Evolutionary conservation across 2,113 vertebrate species (phyloP), one percentile per base, ranked within the genome.

Genomic region (Centropristis striata): DNA sequence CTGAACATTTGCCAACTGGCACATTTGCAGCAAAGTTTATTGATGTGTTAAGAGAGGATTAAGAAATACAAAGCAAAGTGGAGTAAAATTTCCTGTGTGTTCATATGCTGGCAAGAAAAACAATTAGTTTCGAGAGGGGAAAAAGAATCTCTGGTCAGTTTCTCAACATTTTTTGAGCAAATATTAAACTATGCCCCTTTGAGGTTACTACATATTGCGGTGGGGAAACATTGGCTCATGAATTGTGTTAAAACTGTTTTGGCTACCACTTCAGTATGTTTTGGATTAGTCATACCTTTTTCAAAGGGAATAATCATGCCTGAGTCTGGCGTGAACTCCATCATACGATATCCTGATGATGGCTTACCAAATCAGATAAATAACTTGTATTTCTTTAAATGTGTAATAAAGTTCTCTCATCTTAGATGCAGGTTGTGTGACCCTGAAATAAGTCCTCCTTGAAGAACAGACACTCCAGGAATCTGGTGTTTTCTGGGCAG

Each of bases 401-500:
- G 47, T 47, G 32, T 14, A 14, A 27, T 46, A 2, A 54, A 68
- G 7, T 4, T 0, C 47, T 55, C 23, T 9, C 1, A 3, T 27
- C 69, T 27, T 2, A 53, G 28, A 10, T 14, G 57, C 59, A 81
- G 69, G 77, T 71, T 42, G 27, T 51, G 55, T 44, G 58, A 72
- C 44, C 54, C 37, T 36, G 37, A 81, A 32, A 51, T 25, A 78
- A 71, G 39, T 44, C 70, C 54, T 18, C 4, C 50, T 71, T 44
- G 49, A 21, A 21, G 60, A 66, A 39, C 44, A 58, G 75, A 51
- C 32, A 61, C 77, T 72, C 21, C 54, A 74, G 47, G 57, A 81
- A 32, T 53, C 71, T 49, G 67, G 53, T 71, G 66, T 67, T 68
- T 78, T 85, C 53, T 18, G 76, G 74, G 69, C 81, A 66, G 67